A percentile compares a stretch with the other conserved stretches of the same genome.
Conservation (phyloP, 1,140 invertebrate species). For the Oncopodura yosiiana region DNA sequence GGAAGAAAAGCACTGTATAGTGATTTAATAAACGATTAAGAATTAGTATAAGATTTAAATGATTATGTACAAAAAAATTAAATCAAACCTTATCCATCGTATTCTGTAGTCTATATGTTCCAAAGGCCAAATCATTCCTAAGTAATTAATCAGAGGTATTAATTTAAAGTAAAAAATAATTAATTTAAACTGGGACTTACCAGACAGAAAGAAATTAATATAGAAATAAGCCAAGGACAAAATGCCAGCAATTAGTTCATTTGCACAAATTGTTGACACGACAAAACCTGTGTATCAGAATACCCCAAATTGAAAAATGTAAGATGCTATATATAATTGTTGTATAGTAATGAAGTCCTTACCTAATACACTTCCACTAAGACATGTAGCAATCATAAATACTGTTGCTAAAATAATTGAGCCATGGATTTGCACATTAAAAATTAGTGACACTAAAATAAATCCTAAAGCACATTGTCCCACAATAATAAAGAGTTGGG, state of each 20-base stretch:
- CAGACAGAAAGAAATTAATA: constrained; percentile 37
- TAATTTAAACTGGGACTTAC: constrained; percentile 1
- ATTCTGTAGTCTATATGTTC: constrained; percentile 77
- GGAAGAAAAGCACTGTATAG: too few relatives aligned
- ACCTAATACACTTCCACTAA: constrained; percentile 47
- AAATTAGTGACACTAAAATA: constrained; percentile 12
- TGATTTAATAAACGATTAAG: too few relatives aligned
- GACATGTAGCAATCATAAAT: constrained; percentile 39
- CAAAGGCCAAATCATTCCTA: constrained; percentile 83
- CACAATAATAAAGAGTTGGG: constrained; percentile 44
- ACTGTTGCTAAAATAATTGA: constrained; percentile 6
- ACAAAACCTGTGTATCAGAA: constrained; percentile 44
- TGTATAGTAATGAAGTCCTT: constrained; percentile 39
- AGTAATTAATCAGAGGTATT: not conserved
- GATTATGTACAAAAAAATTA: too few relatives aligned
- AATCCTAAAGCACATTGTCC: constrained; percentile 40
- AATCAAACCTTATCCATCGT: constrained; percentile 56
- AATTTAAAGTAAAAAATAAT: not conserved
- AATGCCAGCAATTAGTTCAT: constrained; percentile 49
- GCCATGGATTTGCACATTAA: constrained; percentile 17
- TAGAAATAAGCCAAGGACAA: constrained; percentile 49
- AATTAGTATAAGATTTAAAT: too few relatives aligned
- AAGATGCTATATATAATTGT: constrained; percentile 9
- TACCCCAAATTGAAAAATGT: too few relatives aligned
- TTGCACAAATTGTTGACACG: constrained; percentile 46